Conservation (phyloP, 2,113 vertebrate genomes). For the Takifugu flavidus region DNA sequence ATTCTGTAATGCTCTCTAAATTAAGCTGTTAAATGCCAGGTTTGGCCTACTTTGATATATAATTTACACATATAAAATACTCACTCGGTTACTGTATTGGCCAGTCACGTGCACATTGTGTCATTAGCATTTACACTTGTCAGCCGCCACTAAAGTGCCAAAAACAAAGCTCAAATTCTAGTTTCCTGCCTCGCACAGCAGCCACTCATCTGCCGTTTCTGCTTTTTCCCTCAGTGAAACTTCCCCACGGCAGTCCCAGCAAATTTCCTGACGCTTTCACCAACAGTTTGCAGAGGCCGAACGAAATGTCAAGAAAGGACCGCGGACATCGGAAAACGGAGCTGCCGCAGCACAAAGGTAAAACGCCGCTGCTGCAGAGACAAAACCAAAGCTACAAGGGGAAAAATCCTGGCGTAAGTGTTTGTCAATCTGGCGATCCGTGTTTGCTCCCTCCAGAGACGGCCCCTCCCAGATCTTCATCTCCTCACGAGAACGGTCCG, state of each 20-base stretch:
- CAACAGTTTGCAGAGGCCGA: slow-evolving; percentile 65
- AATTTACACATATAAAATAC: too few relatives aligned
- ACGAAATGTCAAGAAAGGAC: slow-evolving; percentile 83
- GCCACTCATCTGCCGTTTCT: slow-evolving; percentile 19
- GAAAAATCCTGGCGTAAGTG: not conserved
- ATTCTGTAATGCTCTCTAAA: slow-evolving; percentile 7
- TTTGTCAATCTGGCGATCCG: not conserved
- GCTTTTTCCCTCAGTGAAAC: slow-evolving; percentile 60
- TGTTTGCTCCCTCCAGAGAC: slow-evolving; percentile 50
- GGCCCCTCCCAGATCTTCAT: slow-evolving; percentile 69
- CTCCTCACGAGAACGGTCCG: slow-evolving; percentile 76
- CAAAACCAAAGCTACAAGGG: not conserved
- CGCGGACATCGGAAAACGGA: slow-evolving; percentile 79
- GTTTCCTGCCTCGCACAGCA: not conserved
- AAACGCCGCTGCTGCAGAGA: not conserved
- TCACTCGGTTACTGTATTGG: too few relatives aligned
- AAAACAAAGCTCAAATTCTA: not conserved
- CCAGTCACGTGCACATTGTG: too few relatives aligned
- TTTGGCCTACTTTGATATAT: too few relatives aligned
- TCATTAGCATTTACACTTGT: slow-evolving; percentile 23
- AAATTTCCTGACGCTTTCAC: slow-evolving; percentile 63
- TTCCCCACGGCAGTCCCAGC: slow-evolving; percentile 60
- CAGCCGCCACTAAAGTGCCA: slow-evolving; percentile 52
- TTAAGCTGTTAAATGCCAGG: too few relatives aligned
- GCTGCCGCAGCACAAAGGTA: slow-evolving; percentile 80